A percentile compares a stretch with the other conserved stretches of the same genome.
Evolutionary conservation across 2,888 invertebrate genomes (phyloP).

Genomic region (Aelia acuminata): DNA sequence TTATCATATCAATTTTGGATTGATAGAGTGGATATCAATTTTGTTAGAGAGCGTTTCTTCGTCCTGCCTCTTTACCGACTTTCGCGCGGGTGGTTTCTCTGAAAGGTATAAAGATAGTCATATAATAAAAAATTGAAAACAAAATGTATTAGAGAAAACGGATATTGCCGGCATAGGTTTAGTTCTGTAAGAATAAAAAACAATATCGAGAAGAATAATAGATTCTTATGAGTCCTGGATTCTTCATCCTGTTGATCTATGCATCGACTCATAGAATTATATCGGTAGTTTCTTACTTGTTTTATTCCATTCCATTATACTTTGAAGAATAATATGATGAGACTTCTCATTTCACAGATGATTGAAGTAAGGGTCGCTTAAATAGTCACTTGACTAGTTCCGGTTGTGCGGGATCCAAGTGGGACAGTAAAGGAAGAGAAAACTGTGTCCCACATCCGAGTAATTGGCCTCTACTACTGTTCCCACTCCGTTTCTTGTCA

Average conservation of each 20-base stretch:
- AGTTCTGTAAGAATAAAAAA: too few species aligned
- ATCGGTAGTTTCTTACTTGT: not conserved
- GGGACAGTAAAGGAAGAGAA: conserved; percentile 10
- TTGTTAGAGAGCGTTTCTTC: too few species aligned
- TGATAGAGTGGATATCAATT: too few species aligned
- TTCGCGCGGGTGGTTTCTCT: too few species aligned
- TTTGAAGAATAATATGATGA: not conserved
- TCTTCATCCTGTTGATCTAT: not conserved
- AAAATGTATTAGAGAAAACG: too few species aligned
- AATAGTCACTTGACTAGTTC: not conserved
- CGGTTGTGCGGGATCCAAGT: conserved; percentile 43
- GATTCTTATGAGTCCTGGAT: too few species aligned
- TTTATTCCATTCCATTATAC: not conserved
- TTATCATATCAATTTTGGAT: too few species aligned
- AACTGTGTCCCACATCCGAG: conserved; percentile 3
- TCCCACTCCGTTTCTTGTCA: not conserved
- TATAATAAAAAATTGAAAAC: too few species aligned
- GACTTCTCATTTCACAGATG: not conserved
- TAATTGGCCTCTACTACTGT: conserved; percentile 25
- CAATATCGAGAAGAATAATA: too few species aligned
- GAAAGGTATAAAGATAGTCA: too few species aligned
- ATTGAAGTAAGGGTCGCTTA: not conserved
- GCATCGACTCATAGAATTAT: not conserved
- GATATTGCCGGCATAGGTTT: too few species aligned
- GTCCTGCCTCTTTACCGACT: too few species aligned